Conservation (phyloP, 2,888 invertebrate species). For the Rhabditoides inermis region DNA sequence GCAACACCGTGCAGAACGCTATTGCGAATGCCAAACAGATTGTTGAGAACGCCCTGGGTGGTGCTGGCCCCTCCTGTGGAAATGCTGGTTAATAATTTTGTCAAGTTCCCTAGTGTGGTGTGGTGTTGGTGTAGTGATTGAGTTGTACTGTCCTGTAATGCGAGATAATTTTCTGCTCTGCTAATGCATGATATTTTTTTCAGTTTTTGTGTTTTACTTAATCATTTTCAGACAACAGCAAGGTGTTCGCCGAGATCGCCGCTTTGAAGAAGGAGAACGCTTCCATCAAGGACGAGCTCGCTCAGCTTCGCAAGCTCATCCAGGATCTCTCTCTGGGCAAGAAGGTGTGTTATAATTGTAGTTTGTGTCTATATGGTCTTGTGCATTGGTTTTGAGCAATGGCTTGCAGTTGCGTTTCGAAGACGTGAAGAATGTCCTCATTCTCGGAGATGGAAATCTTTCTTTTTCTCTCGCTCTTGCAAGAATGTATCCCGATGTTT, state of each 20-base stretch:
- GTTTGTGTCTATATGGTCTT: background rate
- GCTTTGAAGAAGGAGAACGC: constrained; percentile 21
- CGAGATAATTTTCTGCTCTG: constrained; percentile 3
- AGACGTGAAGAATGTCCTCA: constrained; percentile 14
- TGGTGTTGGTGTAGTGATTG: background rate
- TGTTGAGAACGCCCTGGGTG: constrained; percentile 9
- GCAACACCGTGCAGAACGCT: constrained; percentile 2
- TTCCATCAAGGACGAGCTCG: constrained; percentile 21
- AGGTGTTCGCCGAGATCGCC: constrained; percentile 13
- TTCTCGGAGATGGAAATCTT: constrained; percentile 34
- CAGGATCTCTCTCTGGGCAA: constrained; percentile 9
- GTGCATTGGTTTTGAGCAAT: background rate
- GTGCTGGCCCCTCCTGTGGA: constrained; percentile 6
- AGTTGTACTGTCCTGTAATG: background rate
- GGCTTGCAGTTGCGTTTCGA: constrained; percentile 6
- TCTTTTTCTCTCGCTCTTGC: constrained; percentile 26
- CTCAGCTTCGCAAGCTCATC: constrained; percentile 20
- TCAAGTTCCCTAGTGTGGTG: background rate
- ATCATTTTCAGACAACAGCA: constrained; percentile 6
- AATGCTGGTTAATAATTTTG: constrained; percentile 8
- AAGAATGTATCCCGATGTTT: background rate
- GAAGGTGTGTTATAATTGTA: background rate
- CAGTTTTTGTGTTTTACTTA: background rate
- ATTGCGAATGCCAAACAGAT: constrained; percentile 9
- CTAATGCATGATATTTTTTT: background rate